These are phyloP conservation scores for Chloroclystis v-ata DNA, from an alignment of 2,888 invertebrate genomes.

Conservation along the genomic window DNA sequence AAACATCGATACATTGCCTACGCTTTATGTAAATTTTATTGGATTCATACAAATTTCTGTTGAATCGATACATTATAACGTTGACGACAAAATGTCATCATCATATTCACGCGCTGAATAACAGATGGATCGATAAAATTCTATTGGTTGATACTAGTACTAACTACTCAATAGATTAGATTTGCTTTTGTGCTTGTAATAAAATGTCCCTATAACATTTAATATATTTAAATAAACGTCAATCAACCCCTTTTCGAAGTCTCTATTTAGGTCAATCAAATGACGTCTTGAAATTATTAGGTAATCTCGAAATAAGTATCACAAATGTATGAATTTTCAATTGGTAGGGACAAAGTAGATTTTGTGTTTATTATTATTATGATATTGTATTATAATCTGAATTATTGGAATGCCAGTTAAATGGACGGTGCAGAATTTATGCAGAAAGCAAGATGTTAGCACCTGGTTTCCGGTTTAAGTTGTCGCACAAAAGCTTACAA, in stretches of 20 bases:
- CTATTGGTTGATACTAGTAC: too few relatives aligned
- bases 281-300: too few relatives aligned
- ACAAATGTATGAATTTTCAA: constrained; percentile 2
- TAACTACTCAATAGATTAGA: too few relatives aligned
- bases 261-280: too few relatives aligned
- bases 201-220: too few relatives aligned
- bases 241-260: too few relatives aligned
- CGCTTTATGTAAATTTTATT: constrained; percentile 33
- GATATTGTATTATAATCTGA: constrained; percentile 8
- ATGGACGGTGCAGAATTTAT: background rate
- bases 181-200: too few relatives aligned
- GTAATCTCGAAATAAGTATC: too few relatives aligned
- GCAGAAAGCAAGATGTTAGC: background rate
- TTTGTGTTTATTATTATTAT: constrained; percentile 5
- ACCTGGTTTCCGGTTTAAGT: background rate
- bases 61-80: constrained; percentile 37
- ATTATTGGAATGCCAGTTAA: constrained; percentile 15
- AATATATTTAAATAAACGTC: too few relatives aligned
- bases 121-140: too few relatives aligned
- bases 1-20: constrained; percentile 30
- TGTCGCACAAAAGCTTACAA: too few relatives aligned
- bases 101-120: background rate
- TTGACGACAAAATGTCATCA: constrained; percentile 18
- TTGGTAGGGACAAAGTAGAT: background rate
- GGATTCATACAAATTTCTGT: constrained; percentile 33